Percentiles rank a stretch among this genome's conserved stretches.
Conservation (phyloP, 35 echinoderm and acorn worm genomes). For the Ophioderma brevispina region DNA sequence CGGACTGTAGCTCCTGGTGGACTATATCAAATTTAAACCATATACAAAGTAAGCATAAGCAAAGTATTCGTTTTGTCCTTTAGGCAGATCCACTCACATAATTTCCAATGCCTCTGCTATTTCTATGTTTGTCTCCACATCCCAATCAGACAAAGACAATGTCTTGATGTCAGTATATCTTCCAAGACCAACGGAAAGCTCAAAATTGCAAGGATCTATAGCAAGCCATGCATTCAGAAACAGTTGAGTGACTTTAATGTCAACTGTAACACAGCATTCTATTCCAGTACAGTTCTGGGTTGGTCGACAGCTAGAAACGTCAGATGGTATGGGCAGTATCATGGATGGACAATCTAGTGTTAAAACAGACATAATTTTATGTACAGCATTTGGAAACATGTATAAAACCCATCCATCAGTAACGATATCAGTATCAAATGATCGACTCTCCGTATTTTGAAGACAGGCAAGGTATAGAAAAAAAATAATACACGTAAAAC, state of each 20-base stretch:
- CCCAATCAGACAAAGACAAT: not conserved
- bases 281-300: not conserved
- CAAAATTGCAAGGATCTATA: constrained; percentile 19
- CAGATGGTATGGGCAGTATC: not conserved
- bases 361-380: no score
- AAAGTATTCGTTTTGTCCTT: no score
- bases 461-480: no score
- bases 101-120: not conserved
- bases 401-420: no score
- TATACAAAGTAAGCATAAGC: no score
- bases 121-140: not conserved
- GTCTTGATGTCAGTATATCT: not conserved
- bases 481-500: no score
- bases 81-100: no score
- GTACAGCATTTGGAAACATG: no score
- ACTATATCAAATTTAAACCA: no score
- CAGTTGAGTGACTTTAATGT: not conserved
- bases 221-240: not conserved
- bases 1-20: no score
- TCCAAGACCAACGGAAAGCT: constrained; percentile 22
- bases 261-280: constrained; percentile 9
- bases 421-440: no score
- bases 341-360: constrained; percentile 9
- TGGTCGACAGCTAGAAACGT: not conserved
- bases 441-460: no score